Conservation (phyloP, 2,113 vertebrate genomes). For the Sturnira hondurensis region DNA sequence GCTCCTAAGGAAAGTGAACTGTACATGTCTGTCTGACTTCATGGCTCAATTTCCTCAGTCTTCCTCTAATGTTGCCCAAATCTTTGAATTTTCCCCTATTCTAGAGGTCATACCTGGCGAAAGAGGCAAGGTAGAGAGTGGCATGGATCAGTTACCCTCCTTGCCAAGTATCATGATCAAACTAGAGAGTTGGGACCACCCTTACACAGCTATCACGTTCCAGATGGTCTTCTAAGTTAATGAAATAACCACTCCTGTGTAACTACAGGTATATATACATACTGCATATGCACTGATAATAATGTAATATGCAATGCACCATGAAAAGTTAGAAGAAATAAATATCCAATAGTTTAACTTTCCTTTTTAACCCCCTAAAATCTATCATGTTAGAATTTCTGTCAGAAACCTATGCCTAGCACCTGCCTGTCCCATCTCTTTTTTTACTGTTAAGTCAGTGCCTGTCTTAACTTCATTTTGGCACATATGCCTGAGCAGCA, state of each 20-base stretch:
- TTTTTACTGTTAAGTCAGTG: neutral
- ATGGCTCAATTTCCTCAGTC: neutral
- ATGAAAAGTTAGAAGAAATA: neutral
- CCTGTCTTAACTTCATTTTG: neutral
- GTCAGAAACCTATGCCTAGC: neutral
- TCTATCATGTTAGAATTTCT: neutral
- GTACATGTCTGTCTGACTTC: rapidly evolving
- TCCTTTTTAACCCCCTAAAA: neutral
- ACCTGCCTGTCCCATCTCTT: neutral
- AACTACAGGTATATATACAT: neutral
- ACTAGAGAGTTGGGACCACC: neutral
- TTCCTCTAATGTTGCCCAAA: neutral
- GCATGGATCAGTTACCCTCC: neutral
- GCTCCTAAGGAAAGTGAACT: neutral
- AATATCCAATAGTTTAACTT: neutral
- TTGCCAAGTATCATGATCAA: neutral
- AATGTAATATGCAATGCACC: neutral
- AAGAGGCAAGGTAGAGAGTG: neutral
- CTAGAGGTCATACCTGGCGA: neutral
- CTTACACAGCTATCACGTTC: neutral
- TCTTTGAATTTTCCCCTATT: neutral
- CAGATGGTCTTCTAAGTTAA: neutral
- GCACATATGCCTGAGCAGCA: neutral
- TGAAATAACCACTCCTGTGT: neutral
- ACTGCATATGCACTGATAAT: neutral